Evolutionary conservation across 2,797 vertebrate genomes (phyloP).

Genomic region (Platyrinchus mystaceus): DNA sequence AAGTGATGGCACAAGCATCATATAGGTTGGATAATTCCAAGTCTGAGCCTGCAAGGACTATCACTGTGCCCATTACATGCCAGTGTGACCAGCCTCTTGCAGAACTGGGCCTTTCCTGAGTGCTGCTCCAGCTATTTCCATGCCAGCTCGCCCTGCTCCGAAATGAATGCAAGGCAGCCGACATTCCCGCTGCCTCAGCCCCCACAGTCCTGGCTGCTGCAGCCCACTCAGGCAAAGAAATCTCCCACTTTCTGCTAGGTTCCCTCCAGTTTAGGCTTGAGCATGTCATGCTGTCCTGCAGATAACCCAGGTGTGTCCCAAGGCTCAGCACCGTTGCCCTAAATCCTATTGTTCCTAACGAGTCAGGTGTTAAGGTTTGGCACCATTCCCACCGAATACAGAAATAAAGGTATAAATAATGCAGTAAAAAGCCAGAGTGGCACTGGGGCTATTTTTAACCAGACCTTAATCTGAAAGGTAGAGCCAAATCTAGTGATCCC

Average conservation of each 20-base stretch:
- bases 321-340: background rate
- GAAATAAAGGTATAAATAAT: constrained; percentile 44
- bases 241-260: background rate
- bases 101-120: background rate
- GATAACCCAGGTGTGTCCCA: background rate
- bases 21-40: background rate
- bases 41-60: background rate
- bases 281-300: background rate
- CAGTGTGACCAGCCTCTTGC: background rate
- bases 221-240: background rate
- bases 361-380: background rate
- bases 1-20: background rate
- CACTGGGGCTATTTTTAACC: background rate
- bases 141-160: background rate
- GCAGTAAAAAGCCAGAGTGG: background rate
- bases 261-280: background rate
- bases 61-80: rapidly evolving
- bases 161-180: background rate
- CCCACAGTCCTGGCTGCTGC: background rate
- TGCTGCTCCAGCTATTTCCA: background rate
- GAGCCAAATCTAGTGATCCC: background rate
- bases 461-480: background rate
- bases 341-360: background rate
- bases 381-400: background rate
- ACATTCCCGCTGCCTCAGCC: background rate